Conservation (phyloP, 2,797 vertebrate genomes). For the Argentina silus region DNA sequence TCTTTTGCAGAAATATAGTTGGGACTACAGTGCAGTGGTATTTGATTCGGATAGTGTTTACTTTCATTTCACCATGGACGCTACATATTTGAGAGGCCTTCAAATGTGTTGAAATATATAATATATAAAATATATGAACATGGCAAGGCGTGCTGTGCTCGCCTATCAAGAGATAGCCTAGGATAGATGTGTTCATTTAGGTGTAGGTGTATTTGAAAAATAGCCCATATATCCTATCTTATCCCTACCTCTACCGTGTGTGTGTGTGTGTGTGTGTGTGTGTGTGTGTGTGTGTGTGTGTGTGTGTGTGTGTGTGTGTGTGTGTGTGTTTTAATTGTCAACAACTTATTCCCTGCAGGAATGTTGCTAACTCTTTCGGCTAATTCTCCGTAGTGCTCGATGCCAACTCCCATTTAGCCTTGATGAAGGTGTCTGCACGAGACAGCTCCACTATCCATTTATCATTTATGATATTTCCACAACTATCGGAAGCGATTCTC, state of each 20-base stretch:
- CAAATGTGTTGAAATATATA: no score
- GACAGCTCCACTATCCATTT: constrained; percentile 76
- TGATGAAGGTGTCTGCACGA: constrained; percentile 72
- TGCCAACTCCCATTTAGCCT: constrained; percentile 72
- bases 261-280: constrained; percentile 10
- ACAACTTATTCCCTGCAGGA: constrained; percentile 78
- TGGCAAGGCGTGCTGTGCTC: no score
- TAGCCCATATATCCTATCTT: no score
- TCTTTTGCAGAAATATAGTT: no score
- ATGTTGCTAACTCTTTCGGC: constrained; percentile 69
- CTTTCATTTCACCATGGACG: no score
- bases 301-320: constrained; percentile 26
- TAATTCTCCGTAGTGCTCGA: constrained; percentile 68
- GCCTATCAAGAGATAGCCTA: no score
- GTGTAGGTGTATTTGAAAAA: background rate
- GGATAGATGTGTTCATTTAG: no score
- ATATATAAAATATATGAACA: no score
- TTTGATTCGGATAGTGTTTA: no score
- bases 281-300: constrained; percentile 23
- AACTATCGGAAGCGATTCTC: constrained; percentile 26
- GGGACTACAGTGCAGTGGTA: no score
- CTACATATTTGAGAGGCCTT: no score
- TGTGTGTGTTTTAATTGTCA: constrained; percentile 74
- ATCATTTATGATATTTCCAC: constrained; percentile 76
- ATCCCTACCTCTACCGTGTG: no score